Percentiles rank a stretch among this genome's conserved stretches.
phyloP scores from a whole-genome alignment of 2,888 invertebrate species.

The Druceiella hillmani region DNA sequence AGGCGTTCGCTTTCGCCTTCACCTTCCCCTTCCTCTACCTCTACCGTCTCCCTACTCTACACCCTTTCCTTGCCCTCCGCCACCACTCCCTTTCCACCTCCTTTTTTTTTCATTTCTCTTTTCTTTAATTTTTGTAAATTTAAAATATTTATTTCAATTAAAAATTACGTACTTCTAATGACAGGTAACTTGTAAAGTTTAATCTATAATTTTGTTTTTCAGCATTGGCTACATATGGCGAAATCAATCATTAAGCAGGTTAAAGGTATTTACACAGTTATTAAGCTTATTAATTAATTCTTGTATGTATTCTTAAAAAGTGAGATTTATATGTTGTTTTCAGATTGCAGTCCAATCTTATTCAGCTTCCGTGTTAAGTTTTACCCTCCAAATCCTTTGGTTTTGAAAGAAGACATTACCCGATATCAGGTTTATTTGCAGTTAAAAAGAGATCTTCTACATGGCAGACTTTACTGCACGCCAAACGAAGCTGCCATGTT shows the following conservation, averaged over 20 bases:
- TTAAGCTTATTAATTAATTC: not conserved
- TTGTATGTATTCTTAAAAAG: constrained; percentile 3
- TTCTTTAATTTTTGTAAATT: too few relatives aligned
- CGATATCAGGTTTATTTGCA: constrained; percentile 93
- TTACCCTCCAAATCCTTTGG: constrained; percentile 92
- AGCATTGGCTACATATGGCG: constrained; percentile 93
- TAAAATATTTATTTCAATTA: too few relatives aligned
- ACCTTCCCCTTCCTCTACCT: too few relatives aligned
- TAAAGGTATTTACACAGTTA: constrained; percentile 59
- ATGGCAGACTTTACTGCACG: constrained; percentile 91
- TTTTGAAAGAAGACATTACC: constrained; percentile 90
- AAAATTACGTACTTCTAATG: not conserved
- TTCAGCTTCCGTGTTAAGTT: constrained; percentile 97
- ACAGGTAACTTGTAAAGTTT: constrained; percentile 2
- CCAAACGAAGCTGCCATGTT: constrained; percentile 83
- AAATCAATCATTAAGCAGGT: constrained; percentile 89
- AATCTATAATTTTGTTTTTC: constrained; percentile 34
- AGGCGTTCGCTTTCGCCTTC: too few relatives aligned
- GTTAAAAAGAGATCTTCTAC: constrained; percentile 88
- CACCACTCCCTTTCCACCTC: too few relatives aligned
- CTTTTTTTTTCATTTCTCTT: too few relatives aligned
- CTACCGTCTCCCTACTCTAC: too few relatives aligned
- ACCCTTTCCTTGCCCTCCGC: too few relatives aligned
- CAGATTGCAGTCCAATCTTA: constrained; percentile 86
- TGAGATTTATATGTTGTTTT: constrained; percentile 25